Evolutionary conservation across 2,113 vertebrate genomes (phyloP).

Genomic region (Nycticebus coucang): DNA sequence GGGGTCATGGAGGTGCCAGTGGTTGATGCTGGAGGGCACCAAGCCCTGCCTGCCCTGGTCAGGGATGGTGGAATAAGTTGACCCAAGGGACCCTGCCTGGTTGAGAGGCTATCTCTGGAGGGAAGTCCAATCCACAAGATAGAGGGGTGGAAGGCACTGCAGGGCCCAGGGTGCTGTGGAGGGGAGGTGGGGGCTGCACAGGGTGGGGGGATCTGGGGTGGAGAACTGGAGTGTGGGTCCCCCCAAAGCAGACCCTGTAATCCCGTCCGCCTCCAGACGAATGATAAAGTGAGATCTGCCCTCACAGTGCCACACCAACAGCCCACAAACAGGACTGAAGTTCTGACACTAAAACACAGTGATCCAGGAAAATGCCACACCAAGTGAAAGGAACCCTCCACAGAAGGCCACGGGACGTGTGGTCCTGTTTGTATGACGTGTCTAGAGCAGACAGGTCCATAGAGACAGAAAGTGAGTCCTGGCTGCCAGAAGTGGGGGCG

Average conservation of each 20-base stretch:
- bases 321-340: too few species aligned
- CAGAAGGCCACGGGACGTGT: rapidly evolving
- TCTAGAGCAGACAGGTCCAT: neutral
- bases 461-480: neutral
- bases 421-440: neutral
- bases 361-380: neutral
- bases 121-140: neutral
- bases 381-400: neutral
- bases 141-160: neutral
- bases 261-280: rapidly evolving
- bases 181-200: neutral
- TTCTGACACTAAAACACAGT: rapidly evolving
- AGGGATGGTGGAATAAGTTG: neutral
- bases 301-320: rapidly evolving
- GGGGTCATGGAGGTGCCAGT: neutral
- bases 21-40: neutral
- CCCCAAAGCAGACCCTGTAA: neutral
- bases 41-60: neutral
- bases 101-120: too few species aligned
- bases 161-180: neutral
- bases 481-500: neutral
- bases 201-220: too few species aligned
- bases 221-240: neutral
- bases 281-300: neutral
- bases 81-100: neutral